These are phyloP conservation scores for Calliscelio sp. DNA, from an alignment of 2,888 invertebrate species.

Conservation along the genomic window DNA sequence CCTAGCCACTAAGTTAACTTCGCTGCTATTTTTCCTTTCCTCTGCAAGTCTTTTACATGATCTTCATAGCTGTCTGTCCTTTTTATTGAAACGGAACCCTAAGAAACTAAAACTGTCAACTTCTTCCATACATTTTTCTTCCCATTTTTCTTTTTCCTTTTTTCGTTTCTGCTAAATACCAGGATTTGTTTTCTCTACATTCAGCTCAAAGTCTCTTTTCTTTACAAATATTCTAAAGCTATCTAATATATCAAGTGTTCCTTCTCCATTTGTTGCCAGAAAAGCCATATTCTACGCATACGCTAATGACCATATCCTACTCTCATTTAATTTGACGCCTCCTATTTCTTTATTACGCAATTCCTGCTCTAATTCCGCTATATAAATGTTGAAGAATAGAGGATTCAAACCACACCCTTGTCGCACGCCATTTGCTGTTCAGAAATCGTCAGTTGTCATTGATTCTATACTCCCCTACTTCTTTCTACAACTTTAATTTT, in stretches of 20 bases:
- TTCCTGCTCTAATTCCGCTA: not conserved
- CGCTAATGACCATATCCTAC: not conserved
- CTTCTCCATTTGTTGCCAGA: not conserved
- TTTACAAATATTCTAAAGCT: not conserved
- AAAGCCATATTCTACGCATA: not conserved
- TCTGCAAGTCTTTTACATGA: not conserved
- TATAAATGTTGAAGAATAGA: not conserved
- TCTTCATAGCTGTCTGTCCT: not conserved
- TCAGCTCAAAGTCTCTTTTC: not conserved
- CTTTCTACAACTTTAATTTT: not conserved
- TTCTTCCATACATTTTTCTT: not conserved
- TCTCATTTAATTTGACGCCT: not conserved
- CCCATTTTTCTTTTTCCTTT: constrained; percentile 1
- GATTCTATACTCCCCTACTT: not conserved
- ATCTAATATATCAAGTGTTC: not conserved
- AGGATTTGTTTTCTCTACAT: not conserved
- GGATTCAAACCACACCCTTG: not conserved
- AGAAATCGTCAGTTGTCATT: not conserved
- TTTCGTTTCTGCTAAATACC: not conserved
- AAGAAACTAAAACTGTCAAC: not conserved
- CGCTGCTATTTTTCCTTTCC: not conserved
- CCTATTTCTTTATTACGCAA: not conserved
- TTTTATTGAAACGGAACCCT: too few species aligned
- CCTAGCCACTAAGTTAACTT: too few species aligned
- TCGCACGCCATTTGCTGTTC: not conserved